Percentiles rank a stretch among this genome's conserved stretches.
phyloP scores from a whole-genome alignment of 92 coral and sea anemone genomes.

The Zoanthus sansibaricus region DNA sequence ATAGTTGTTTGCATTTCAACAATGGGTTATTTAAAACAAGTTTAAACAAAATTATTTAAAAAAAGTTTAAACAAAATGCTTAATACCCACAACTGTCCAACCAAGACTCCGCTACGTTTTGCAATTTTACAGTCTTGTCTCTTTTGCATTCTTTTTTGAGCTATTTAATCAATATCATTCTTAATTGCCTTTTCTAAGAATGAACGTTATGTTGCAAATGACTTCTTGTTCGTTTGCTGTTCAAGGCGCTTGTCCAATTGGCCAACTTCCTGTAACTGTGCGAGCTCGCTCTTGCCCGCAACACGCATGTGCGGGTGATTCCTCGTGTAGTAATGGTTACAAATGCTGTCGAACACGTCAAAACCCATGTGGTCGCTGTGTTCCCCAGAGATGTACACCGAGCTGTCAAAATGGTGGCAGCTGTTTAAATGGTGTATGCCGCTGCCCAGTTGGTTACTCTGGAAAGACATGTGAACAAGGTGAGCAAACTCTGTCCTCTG shows the following conservation, averaged over 20 bases:
- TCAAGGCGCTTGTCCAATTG: conserved; percentile 25
- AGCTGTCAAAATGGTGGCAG: conserved; percentile 30
- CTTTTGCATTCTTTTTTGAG: no score
- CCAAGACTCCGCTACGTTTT: no score
- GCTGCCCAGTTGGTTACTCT: conserved; percentile 33
- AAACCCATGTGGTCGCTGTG: conserved; percentile 39
- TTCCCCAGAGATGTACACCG: conserved; percentile 1
- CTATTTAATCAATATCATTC: no score
- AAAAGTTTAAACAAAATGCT: no score
- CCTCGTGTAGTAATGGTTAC: conserved; percentile 12
- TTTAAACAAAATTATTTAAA: no score
- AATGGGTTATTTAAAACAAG: no score
- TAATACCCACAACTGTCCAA: no score
- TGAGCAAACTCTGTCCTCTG: neutral
- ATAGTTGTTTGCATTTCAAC: no score
- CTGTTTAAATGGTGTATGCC: conserved; percentile 37
- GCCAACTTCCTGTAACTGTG: conserved; percentile 22
- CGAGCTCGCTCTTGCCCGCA: conserved; percentile 27
- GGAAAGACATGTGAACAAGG: conserved; percentile 35
- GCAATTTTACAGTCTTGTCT: no score
- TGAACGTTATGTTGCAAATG: no score
- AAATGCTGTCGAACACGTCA: conserved; percentile 25
- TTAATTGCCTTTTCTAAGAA: no score
- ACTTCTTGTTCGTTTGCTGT: neutral
- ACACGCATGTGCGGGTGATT: conserved; percentile 24